These are phyloP conservation scores for Nycticryphes semicollaris DNA, from an alignment of 2,113 vertebrate genomes.

Conservation along the genomic window DNA sequence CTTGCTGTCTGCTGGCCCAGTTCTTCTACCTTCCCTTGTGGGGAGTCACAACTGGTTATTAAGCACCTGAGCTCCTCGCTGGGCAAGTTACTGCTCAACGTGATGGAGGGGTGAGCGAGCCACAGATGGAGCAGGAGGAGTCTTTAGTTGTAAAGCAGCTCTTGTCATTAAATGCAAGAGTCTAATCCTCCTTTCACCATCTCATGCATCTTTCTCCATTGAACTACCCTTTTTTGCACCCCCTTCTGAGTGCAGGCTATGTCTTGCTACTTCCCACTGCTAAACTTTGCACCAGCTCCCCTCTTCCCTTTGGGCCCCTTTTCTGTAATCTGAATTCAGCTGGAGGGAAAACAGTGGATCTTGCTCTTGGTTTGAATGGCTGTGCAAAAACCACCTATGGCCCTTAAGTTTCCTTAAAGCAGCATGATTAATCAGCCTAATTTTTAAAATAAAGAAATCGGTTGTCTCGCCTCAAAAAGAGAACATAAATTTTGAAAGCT, in stretches of 20 bases:
- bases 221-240: accelerated
- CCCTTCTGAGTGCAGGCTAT: not conserved
- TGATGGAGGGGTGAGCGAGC: not conserved
- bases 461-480: not conserved
- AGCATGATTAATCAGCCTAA: not conserved
- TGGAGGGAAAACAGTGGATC: not conserved
- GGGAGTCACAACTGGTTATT: not conserved
- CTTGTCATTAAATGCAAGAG: not conserved
- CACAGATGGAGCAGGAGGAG: not conserved
- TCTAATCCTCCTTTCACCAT: not conserved
- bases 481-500: not conserved
- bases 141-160: not conserved
- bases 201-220: not conserved
- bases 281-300: not conserved
- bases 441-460: not conserved
- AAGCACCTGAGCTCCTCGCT: not conserved
- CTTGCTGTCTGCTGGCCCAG: not conserved
- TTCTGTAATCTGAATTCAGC: not conserved
- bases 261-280: not conserved
- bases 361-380: not conserved
- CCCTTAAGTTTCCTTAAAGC: not conserved
- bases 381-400: not conserved
- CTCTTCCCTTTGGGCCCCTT: not conserved
- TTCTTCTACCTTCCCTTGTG: not conserved
- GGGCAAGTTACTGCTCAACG: not conserved